A percentile compares a stretch with the other conserved stretches of the same genome.
Evolutionary conservation across 2,888 invertebrate species (phyloP).

Genomic region (Laothoe populi): DNA sequence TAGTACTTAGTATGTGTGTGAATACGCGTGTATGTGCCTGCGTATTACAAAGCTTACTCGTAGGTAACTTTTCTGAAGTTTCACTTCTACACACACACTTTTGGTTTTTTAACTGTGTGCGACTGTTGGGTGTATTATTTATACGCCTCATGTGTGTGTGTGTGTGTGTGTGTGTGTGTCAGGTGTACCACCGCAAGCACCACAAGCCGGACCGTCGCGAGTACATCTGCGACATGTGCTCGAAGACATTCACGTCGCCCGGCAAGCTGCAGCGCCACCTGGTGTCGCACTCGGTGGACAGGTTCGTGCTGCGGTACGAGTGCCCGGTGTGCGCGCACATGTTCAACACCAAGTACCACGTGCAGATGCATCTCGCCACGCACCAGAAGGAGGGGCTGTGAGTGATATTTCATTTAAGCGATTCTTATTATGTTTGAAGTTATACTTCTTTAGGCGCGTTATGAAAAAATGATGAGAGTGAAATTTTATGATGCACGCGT

Average conservation of each 20-base stretch:
- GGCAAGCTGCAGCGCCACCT: conserved; percentile 68
- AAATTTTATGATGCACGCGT: too few relatives aligned
- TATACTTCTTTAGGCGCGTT: too few relatives aligned
- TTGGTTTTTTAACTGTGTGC: too few relatives aligned
- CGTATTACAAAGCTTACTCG: too few relatives aligned
- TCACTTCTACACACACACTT: too few relatives aligned
- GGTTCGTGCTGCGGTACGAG: conserved; percentile 68
- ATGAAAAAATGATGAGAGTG: too few relatives aligned
- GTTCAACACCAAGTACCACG: conserved; percentile 76
- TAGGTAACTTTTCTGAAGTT: too few relatives aligned
- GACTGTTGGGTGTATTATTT: too few relatives aligned
- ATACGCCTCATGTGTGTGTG: too few relatives aligned
- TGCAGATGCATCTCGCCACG: conserved; percentile 70
- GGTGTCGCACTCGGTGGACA: conserved; percentile 54
- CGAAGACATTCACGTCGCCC: conserved; percentile 64
- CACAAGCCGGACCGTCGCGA: conserved; percentile 55
- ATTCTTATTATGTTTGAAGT: too few relatives aligned
- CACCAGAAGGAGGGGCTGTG: conserved; percentile 69
- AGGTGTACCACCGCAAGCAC: conserved; percentile 72
- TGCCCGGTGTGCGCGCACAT: conserved; percentile 79
- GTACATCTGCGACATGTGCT: conserved; percentile 68
- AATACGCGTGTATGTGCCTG: too few relatives aligned
- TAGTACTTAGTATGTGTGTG: too few relatives aligned
- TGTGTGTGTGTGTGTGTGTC: conserved; percentile 21
- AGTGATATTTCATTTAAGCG: conserved; percentile 36